These are phyloP conservation scores for Craniophora ligustri DNA, from an alignment of 2,888 invertebrate species.

Conservation along the genomic window DNA sequence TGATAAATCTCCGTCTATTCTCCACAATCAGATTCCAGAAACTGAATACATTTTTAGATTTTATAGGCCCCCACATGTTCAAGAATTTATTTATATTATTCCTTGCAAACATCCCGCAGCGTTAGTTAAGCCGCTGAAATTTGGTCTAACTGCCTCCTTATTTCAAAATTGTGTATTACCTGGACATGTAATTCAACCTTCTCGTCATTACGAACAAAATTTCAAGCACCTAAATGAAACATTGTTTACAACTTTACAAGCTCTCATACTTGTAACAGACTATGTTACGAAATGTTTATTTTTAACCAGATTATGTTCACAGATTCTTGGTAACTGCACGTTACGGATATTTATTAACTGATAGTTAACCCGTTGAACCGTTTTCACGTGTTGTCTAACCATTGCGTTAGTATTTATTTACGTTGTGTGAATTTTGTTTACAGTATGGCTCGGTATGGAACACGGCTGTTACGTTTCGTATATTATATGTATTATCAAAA, in stretches of 20 bases:
- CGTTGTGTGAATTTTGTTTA: conserved; percentile 53
- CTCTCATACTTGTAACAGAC: conserved; percentile 21
- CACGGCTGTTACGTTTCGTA: conserved; percentile 15
- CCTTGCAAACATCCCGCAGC: too few species aligned
- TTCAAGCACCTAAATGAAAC: conserved; percentile 29
- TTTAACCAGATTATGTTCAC: conserved; percentile 61
- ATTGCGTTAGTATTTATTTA: conserved; percentile 66
- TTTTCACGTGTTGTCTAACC: conserved; percentile 59
- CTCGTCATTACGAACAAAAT: conserved; percentile 7
- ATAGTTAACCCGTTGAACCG: conserved; percentile 67
- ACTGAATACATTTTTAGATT: too few species aligned
- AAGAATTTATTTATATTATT: too few species aligned
- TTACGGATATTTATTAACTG: conserved; percentile 68
- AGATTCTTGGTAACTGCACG: conserved; percentile 63
- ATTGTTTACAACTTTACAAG: conserved; percentile 34
- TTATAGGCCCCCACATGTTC: too few species aligned
- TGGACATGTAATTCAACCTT: not conserved
- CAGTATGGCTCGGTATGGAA: conserved; percentile 16
- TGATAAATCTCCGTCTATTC: too few species aligned
- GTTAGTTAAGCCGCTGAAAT: not conserved
- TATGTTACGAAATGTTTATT: conserved; percentile 57
- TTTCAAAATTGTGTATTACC: not conserved
- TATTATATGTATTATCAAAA: conserved; percentile 4
- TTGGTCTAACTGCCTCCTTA: not conserved
- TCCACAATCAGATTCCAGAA: too few species aligned